Base-by-base conservation (phyloP, 2,797 vertebrate species). In the Sebastes minor region DNA sequence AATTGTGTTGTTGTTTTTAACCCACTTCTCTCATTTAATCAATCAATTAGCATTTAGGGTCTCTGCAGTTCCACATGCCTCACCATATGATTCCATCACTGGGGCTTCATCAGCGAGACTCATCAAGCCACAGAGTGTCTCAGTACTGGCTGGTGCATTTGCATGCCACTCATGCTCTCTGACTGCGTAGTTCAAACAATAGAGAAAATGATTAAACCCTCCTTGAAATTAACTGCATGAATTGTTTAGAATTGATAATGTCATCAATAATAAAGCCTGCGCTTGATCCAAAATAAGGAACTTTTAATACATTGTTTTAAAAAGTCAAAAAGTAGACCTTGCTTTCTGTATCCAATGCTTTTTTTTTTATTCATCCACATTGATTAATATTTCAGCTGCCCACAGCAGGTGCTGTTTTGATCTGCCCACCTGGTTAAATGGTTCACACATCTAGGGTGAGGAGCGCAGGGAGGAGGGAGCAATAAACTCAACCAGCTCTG, bases 371-470 rank as follows among this genome's bases (percentile, higher is more conserved):
- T 63, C 46, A 18, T 23, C 49, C 38, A 9, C 68, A 69, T 35
- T 4, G 6, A 18, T 30, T 53, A 27, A 25, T 46, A 49, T 64
- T 71, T 62, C 22, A 52, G 30, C 8, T n/a, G 46, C 52, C 8
- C 67, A 35, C 18, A 77, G 73, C 56, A 62, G 59, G 56, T 65
- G 61, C 28, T 80, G 42, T 82, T 81, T 81, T 86, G 71, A 86
- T 83, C 80, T 82, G 53, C 61, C 81, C 46, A 81, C 78, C 74
- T 83, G 73, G 70, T 82, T 88, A 87, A 91, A 76, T 74, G 55
- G 63, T 71, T 71, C 69, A 68, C 52, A 64, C 38, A 76, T 60
- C 60, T 28, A 71, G 62, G 49, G 35, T 75, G 49, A 79, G 20
- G 49, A 71, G 57, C 18, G 35, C 28, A 33, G 59, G 74, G 46